Evolutionary conservation across 2,888 invertebrate species (phyloP).

Genomic region (Archips crataeganus): DNA sequence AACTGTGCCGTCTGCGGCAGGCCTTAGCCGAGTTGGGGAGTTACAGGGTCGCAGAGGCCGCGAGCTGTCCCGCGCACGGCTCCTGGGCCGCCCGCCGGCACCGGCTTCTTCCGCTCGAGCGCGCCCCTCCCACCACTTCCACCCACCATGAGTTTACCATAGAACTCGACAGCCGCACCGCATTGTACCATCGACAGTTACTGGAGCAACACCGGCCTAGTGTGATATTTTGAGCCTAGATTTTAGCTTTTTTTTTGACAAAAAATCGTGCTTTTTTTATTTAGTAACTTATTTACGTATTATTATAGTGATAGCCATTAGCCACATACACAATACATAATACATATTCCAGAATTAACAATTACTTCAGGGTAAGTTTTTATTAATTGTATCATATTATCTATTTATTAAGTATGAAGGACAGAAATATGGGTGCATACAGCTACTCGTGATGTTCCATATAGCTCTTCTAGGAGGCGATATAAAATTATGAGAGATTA

Average conservation of each 20-base stretch:
- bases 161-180: constrained; percentile 43
- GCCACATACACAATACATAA: too few relatives aligned
- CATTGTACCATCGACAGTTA: constrained; percentile 54
- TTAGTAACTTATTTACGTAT: background rate
- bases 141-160: constrained; percentile 55
- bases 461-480: too few relatives aligned
- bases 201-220: constrained; percentile 42
- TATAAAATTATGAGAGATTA: too few relatives aligned
- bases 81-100: constrained; percentile 49
- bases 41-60: constrained; percentile 49
- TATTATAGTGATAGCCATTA: too few relatives aligned
- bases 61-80: constrained; percentile 63
- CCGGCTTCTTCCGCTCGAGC: constrained; percentile 55
- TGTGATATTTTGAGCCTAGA: background rate
- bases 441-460: too few relatives aligned
- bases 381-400: too few relatives aligned
- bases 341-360: too few relatives aligned
- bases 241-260: background rate
- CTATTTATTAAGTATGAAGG: too few relatives aligned
- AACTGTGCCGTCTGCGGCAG: background rate
- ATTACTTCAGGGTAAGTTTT: too few relatives aligned
- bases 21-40: constrained; percentile 27
- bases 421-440: too few relatives aligned
- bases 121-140: constrained; percentile 50
- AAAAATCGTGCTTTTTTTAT: background rate